Percentiles rank a stretch among this genome's conserved stretches.
These are phyloP conservation scores for Pogonomyrmex californicus DNA, from an alignment of 1,140 invertebrate species.

Conservation along the genomic window DNA sequence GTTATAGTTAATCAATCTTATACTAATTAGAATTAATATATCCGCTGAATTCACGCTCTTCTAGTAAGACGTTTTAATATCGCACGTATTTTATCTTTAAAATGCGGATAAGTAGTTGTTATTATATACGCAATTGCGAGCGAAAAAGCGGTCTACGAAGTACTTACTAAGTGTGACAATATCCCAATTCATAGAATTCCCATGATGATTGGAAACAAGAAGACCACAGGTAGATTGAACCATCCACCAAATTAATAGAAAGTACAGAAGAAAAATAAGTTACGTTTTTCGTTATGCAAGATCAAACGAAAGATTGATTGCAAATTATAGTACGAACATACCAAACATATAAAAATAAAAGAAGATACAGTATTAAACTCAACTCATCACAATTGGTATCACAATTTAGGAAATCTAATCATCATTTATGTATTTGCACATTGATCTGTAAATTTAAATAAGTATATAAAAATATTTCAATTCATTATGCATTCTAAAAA, in stretches of 20 bases:
- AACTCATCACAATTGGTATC: conserved; percentile 5
- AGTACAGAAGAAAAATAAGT: conserved; percentile 84
- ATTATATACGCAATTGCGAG: conserved; percentile 67
- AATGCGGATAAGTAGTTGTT: conserved; percentile 56
- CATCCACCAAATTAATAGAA: conserved; percentile 86
- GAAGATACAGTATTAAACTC: conserved; percentile 10
- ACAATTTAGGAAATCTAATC: neutral
- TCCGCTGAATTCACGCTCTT: conserved; percentile 67
- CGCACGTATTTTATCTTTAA: conserved; percentile 35
- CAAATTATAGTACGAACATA: conserved; percentile 31
- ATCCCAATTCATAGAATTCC: conserved; percentile 81
- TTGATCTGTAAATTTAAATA: neutral
- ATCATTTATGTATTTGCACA: neutral
- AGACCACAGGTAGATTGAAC: conserved; percentile 83
- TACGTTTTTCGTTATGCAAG: conserved; percentile 64
- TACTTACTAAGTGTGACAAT: conserved; percentile 84
- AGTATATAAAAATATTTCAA: neutral
- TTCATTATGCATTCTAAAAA: neutral
- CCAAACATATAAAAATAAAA: conserved; percentile 5
- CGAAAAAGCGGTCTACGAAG: conserved; percentile 77
- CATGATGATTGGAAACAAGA: conserved; percentile 81
- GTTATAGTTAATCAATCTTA: neutral
- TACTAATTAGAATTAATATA: conserved; percentile 34
- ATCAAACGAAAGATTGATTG: conserved; percentile 9
- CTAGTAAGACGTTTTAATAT: conserved; percentile 47